phyloP scores from a whole-genome alignment of 2,888 invertebrate genomes.

The Sacculina carcini region DNA sequence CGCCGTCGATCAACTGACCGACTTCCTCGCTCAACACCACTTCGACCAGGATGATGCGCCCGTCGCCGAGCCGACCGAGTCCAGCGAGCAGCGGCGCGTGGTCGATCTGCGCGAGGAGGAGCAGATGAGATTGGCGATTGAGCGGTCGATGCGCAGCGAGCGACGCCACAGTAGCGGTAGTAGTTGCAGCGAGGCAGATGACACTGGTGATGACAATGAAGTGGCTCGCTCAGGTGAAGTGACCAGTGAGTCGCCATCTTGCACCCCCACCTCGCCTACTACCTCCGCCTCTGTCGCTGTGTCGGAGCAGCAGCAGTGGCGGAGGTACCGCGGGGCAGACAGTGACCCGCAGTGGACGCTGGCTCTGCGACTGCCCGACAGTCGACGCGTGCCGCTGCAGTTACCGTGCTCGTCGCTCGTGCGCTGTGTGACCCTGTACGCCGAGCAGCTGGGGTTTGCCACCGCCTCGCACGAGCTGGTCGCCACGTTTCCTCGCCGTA shows the following conservation, averaged over 20 bases:
- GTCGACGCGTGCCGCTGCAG: conserved; percentile 19
- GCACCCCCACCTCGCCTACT: neutral
- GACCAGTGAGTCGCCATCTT: neutral
- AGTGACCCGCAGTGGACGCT: conserved; percentile 20
- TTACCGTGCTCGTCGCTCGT: conserved; percentile 22
- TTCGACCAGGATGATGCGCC: conserved; percentile 16
- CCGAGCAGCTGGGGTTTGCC: conserved; percentile 19
- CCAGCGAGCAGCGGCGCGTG: no score
- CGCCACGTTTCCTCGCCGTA: conserved; percentile 21
- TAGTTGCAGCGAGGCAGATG: neutral
- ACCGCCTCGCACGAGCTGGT: conserved; percentile 21
- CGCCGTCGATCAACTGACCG: conserved; percentile 21
- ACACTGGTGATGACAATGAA: neutral
- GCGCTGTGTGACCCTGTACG: conserved; percentile 15
- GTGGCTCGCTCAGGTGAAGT: neutral
- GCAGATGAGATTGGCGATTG: conserved; percentile 24
- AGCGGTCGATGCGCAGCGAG: conserved; percentile 23
- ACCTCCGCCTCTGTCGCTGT: neutral
- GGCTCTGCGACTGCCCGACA: conserved; percentile 22
- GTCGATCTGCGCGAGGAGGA: conserved; percentile 23
- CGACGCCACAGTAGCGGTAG: neutral
- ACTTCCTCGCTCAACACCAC: conserved; percentile 20
- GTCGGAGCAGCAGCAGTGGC: conserved; percentile 15
- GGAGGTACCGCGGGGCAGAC: conserved; percentile 12
- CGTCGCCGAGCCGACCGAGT: conserved; percentile 9